Evolutionary conservation across 2,113 vertebrate species (phyloP), one percentile per base, ranked within the genome.

Genomic region (Bubo scandiacus): DNA sequence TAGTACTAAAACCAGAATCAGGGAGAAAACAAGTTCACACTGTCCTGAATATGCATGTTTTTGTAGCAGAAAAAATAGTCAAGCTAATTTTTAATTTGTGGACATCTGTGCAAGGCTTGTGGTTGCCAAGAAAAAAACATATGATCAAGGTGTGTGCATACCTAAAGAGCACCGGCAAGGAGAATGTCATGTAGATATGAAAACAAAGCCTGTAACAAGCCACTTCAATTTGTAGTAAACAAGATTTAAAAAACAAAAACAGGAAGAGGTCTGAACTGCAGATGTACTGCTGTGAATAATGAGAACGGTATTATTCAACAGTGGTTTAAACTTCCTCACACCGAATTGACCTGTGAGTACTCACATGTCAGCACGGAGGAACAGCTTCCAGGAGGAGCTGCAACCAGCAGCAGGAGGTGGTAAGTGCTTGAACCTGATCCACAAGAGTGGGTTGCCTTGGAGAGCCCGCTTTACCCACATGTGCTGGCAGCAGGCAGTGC

Each of bases 401-500:
- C 26, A 66, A 9, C 9, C 68, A 78, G 72, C 40, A 70, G 65
- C 38, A 58, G 11, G 18, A 61, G 47, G 42, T 20, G 17, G 26
- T 12, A 11, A 25, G 52, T 67, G 38, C 42, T 42, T 43, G 36
- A 72, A 70, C 14, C 8, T 27, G n/a, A 45, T 25, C 25, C 38
- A 29, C 22, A 54, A 51, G 32, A 49, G 10, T 51, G 29, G 71
- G 15, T 59, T 1, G 0, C 12, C 59, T 52, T 40, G 34, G 54
- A 72, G 3, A 38, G 5, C 8, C 10, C 0, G 0, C 54, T 57
- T 68, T 11, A 27, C 8, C 32, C 32, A 13, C 1, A 1, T 12
- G 49, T 12, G 63, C 40, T 32, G 63, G 40, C 27, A 81, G 51
- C 45, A 45, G 52, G 34, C 29, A 51, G 43, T 10, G 13, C 9